Evolutionary conservation across 2,113 vertebrate species (phyloP), one percentile per base, ranked within the genome.

Genomic region (Boleophthalmus pectinirostris): DNA sequence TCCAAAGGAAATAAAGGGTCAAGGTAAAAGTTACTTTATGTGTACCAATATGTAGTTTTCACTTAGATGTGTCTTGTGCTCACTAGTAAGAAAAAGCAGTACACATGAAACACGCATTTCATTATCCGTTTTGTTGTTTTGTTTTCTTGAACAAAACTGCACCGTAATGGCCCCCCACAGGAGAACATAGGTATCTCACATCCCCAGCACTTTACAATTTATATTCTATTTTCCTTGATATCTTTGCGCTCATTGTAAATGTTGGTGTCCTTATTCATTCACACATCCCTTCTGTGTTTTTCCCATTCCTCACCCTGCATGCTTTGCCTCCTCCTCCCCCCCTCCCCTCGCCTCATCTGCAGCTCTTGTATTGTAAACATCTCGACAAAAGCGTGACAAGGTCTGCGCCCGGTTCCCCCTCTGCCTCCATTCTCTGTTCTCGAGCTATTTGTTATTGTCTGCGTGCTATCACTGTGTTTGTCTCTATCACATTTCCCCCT

Each of bases 391-490:
- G 94, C 93, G 91, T 93, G 94, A 96, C 95, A 95, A 94, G 93
- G 95, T 94, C 95, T 96, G 87, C 16, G 84, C 93, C 94, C 92
- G 93, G 94, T 94, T 95, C 94, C 94, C 92, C 92, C 92, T 61
- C 29, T 91, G 92, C 93, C 83, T 71, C 81, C 90, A 12, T 33
- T 90, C 91, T 82, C 93, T 93, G 95, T 94, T 94, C 87, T 90
- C 93, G 90, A 94, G 95, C 94, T 95, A 94, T 96, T 97, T 97
- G 95, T 96, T 96, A 96, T 97, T 96, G 95, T 96, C 95, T 96
- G 91, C 94, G 80, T 87, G 87, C 93, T 94, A 95, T 96, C 93
- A 90, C 20, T 91, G 92, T 95, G 95, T 96, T 96, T 92, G 89
- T 92, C 89, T 92, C 90, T 83, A 90, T 91, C 85, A 85, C 79